Conservation (phyloP, 2,797 vertebrate genomes). For the Phylloscopus collybita region DNA sequence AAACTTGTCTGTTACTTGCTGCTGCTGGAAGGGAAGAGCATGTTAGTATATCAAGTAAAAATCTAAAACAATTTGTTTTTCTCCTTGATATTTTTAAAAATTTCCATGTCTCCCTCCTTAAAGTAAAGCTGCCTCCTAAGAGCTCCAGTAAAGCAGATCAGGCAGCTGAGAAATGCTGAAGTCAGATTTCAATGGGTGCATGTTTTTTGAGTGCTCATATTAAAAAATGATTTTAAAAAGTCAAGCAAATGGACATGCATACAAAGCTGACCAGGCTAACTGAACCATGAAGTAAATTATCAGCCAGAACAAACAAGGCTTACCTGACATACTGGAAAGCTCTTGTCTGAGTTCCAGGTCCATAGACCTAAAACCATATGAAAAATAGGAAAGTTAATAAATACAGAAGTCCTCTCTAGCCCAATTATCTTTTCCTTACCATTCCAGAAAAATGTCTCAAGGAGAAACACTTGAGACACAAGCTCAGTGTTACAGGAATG, state of each 20-base stretch:
- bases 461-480: not conserved
- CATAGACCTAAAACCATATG: slow-evolving; percentile 86
- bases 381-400: not conserved
- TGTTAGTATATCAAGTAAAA: not conserved
- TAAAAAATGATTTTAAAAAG: not conserved
- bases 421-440: not conserved
- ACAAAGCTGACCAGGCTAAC: not conserved
- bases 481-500: not conserved
- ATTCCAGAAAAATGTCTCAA: not conserved
- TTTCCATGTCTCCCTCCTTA: not conserved
- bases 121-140: not conserved
- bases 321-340: slow-evolving; percentile 99
- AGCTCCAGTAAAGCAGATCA: not conserved
- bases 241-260: not conserved
- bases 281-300: not conserved
- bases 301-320: not conserved
- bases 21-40: not conserved
- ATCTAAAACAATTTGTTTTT: not conserved
- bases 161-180: not conserved
- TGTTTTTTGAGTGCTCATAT: not conserved
- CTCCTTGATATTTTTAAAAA: not conserved
- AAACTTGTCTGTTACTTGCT: not conserved
- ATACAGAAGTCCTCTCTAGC: not conserved
- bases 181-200: not conserved
- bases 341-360: slow-evolving; percentile 94